Base-by-base conservation (phyloP, 2,888 invertebrate genomes). In the Lingula anatina region DNA sequence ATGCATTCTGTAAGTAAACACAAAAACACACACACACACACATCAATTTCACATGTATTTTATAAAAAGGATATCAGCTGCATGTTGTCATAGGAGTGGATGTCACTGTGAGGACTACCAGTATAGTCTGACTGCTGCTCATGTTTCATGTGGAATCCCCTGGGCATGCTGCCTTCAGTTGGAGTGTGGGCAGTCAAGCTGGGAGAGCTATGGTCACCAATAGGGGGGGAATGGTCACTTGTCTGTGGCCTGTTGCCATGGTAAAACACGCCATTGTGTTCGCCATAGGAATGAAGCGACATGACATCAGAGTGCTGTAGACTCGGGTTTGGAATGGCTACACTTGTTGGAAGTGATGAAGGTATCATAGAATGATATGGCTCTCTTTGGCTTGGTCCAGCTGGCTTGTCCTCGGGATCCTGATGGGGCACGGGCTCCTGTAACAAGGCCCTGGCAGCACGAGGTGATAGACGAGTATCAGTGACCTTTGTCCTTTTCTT, bases 401-500 rank as follows among this genome's bases (percentile, higher is more conserved):
- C 9, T 15, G 9, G 31, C 9, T 15, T 15, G 15, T 15, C 15
- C 9, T 31, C 31, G 15, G 31, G 15, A 44, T 5, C 42, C 35
- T 15, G 31, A 15, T 9, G 9, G 31, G 31, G 31, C 31, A 31
- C 31, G 18, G 42, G 60, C 47, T 73, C 71, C 49, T 71, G 71
- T 7, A 71, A 59, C 24, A 72, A 59, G 40, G 70, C 70, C 39
- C 70, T 57, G 28, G 70, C 66, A 25, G 70, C 71, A 20, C 75
- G 61, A 3, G 75, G 75, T 15, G 74, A 73, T 42, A 76, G 64
- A 26, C 76, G 60, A 2, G 76, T 76, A 60, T 76, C 76, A 7
- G 95, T 95, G 68, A 94, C 80, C 87, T 96, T 96, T 74, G 95
- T 94, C 49, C 96, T 84, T 80, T 94, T 95, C 80, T 94, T 95